These are phyloP conservation scores for Coremacera marginata DNA, from an alignment of 2,888 invertebrate genomes.

Conservation along the genomic window DNA sequence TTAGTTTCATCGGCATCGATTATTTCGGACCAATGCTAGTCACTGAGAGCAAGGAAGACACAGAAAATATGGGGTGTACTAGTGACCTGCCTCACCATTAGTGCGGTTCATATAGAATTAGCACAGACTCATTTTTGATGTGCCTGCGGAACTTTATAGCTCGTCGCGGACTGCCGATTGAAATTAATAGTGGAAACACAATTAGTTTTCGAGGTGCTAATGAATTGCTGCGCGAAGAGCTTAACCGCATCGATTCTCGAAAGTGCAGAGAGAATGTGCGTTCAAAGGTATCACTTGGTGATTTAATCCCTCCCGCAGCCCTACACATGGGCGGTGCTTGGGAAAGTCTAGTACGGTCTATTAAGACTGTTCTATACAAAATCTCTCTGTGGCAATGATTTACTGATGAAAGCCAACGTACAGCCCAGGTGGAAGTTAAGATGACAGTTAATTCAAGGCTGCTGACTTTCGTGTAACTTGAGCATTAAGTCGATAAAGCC, in stretches of 20 bases:
- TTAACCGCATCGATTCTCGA: constrained; percentile 6
- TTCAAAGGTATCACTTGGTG: constrained; percentile 25
- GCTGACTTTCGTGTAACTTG: background rate
- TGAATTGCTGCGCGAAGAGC: constrained; percentile 18
- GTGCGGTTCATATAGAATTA: constrained; percentile 46
- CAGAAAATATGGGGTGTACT: constrained; percentile 49
- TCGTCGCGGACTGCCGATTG: constrained; percentile 17
- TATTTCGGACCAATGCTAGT: constrained; percentile 48
- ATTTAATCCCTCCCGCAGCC: constrained; percentile 45
- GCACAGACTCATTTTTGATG: no score
- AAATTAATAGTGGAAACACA: constrained; percentile 34
- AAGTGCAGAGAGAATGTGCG: background rate
- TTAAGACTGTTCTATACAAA: constrained; percentile 34
- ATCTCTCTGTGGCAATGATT: constrained; percentile 7
- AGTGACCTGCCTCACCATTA: constrained; percentile 48
- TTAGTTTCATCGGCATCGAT: constrained; percentile 46
- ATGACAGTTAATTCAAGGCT: constrained; percentile 28
- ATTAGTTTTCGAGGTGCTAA: constrained; percentile 25
- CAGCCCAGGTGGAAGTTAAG: constrained; percentile 38
- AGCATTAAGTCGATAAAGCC: constrained; percentile 21
- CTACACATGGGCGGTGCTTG: no score
- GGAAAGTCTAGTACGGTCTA: constrained; percentile 37
- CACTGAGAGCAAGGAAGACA: constrained; percentile 37
- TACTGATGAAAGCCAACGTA: constrained; percentile 16
- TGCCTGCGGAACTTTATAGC: constrained; percentile 43